phyloP scores from a whole-genome alignment of 2,797 vertebrate species.

The Etheostoma nigrum region DNA sequence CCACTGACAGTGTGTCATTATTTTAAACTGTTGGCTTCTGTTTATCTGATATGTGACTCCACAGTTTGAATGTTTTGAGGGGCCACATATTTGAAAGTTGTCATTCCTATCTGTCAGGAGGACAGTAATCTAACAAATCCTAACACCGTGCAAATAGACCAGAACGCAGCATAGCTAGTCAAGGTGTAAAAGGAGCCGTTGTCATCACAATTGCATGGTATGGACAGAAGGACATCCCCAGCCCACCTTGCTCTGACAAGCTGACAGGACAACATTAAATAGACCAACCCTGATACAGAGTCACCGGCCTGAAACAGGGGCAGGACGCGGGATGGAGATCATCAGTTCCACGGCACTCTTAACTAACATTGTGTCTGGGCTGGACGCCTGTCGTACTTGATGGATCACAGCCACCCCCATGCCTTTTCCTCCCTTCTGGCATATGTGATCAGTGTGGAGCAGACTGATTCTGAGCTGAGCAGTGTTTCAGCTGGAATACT shows the following conservation, averaged over 20 bases:
- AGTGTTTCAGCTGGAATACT: slow-evolving; percentile 31
- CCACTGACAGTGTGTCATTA: background rate
- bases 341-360: slow-evolving; percentile 62
- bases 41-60: background rate
- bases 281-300: slow-evolving; percentile 49
- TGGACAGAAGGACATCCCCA: slow-evolving; percentile 31
- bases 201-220: slow-evolving; percentile 20
- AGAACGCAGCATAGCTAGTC: background rate
- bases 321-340: slow-evolving; percentile 55
- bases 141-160: background rate
- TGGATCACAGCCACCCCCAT: slow-evolving; percentile 59
- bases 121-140: background rate
- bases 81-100: background rate
- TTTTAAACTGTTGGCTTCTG: background rate
- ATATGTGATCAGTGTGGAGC: slow-evolving; percentile 52
- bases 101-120: background rate
- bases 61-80: background rate
- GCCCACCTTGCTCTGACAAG: slow-evolving; percentile 38
- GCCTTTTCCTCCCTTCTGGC: slow-evolving; percentile 56
- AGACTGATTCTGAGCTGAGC: slow-evolving; percentile 46
- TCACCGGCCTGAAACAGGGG: slow-evolving; percentile 57
- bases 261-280: slow-evolving; percentile 51
- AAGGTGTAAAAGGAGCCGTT: slow-evolving; percentile 26
- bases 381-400: slow-evolving; percentile 59
- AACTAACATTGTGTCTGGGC: slow-evolving; percentile 66